Conservation (phyloP, 2,888 invertebrate genomes). For the Oscheius sp. region DNA sequence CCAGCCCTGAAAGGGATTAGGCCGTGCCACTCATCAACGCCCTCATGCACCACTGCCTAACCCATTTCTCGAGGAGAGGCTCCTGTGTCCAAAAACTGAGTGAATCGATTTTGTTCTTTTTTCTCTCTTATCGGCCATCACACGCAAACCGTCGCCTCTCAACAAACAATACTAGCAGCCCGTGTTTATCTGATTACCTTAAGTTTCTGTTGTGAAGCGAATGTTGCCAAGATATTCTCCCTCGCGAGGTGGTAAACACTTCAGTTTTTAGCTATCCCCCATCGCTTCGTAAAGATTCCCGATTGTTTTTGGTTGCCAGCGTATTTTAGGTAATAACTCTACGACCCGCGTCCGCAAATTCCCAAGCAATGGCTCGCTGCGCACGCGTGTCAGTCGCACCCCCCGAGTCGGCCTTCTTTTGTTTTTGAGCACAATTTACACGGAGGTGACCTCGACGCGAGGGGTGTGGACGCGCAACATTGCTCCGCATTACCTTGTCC, state of each 20-base stretch:
- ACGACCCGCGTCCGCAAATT: background rate
- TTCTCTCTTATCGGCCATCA: slow-evolving; percentile 7
- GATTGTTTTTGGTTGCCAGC: background rate
- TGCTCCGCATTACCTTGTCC: slow-evolving; percentile 3
- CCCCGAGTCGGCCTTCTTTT: slow-evolving; percentile 16
- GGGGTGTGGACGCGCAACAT: slow-evolving; percentile 11
- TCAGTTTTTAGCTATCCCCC: too few relatives aligned
- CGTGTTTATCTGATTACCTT: background rate
- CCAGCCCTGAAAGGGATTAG: slow-evolving; percentile 19
- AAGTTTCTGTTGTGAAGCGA: too few relatives aligned
- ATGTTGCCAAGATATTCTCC: too few relatives aligned
- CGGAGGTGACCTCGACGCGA: slow-evolving; percentile 23
- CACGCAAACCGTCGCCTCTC: background rate
- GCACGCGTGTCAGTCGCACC: slow-evolving; percentile 18
- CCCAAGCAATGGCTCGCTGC: slow-evolving; percentile 8
- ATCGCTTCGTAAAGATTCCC: too few relatives aligned
- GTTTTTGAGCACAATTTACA: slow-evolving; percentile 26
- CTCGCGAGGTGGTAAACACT: too few relatives aligned
- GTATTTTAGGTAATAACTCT: background rate
- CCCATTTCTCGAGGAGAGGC: background rate
- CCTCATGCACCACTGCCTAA: slow-evolving; percentile 24
- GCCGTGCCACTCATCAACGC: slow-evolving; percentile 24
- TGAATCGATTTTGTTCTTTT: slow-evolving; percentile 12
- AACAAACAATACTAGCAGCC: background rate
- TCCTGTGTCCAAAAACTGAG: background rate